A percentile compares a stretch with the other conserved stretches of the same genome.
Evolutionary conservation across 2,113 vertebrate species (phyloP).

Genomic region (Antennarius striatus): DNA sequence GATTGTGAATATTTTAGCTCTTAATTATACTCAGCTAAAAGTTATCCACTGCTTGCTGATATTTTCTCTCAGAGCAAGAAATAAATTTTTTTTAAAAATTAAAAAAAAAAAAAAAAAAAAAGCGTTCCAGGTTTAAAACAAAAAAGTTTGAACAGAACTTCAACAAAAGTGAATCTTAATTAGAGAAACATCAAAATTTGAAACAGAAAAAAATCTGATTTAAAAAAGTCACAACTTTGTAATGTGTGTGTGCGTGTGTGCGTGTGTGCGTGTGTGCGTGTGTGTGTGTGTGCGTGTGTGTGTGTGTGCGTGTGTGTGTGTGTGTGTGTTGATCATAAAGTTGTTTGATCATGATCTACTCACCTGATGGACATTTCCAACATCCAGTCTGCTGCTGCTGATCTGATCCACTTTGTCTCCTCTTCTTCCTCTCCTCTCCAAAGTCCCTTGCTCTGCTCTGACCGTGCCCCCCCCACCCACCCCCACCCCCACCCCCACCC

Average conservation of each 20-base stretch:
- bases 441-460: constrained; percentile 63
- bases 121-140: neutral
- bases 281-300: constrained; percentile 6
- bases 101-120: too few species aligned
- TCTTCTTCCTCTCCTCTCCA: constrained; percentile 50
- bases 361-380: constrained; percentile 84
- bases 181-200: too few species aligned
- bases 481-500: constrained; percentile 31
- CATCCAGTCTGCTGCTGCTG: constrained; percentile 61
- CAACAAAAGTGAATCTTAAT: neutral
- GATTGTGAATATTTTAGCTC: neutral
- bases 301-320: neutral
- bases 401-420: constrained; percentile 68
- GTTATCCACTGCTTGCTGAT: neutral
- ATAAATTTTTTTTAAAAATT: too few species aligned
- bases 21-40: neutral
- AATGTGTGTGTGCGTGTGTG: neutral
- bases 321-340: constrained; percentile 41
- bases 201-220: neutral
- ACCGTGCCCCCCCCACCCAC: constrained; percentile 58
- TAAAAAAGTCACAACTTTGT: constrained; percentile 32
- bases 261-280: neutral
- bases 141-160: neutral
- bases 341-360: constrained; percentile 68
- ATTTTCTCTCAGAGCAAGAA: constrained; percentile 1